A percentile compares a stretch with the other conserved stretches of the same genome.
Evolutionary conservation across 2,797 vertebrate species (phyloP).

Genomic region (Moxostoma hubbsi): DNA sequence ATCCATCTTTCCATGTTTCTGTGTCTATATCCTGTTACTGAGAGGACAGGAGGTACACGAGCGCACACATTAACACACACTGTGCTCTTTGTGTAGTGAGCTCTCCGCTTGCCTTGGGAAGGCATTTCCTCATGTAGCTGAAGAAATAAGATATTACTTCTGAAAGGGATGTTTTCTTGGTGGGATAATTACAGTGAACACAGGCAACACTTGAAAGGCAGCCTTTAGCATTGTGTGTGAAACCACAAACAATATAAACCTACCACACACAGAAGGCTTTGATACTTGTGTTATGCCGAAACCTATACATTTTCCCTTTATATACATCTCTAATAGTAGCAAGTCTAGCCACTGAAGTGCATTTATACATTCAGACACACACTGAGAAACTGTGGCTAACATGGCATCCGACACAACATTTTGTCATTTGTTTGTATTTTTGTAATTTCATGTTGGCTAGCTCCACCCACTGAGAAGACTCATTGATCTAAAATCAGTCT

Average conservation of each 20-base stretch:
- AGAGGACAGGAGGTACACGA: slow-evolving; percentile 32
- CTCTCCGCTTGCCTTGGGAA: slow-evolving; percentile 46
- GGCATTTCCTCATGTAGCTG: slow-evolving; percentile 53
- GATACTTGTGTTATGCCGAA: slow-evolving; percentile 19
- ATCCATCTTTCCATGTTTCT: slow-evolving; percentile 26
- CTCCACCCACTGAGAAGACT: slow-evolving; percentile 29
- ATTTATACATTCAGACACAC: too few species aligned
- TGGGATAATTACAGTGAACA: slow-evolving; percentile 66
- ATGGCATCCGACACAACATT: too few species aligned
- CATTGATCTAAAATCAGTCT: not conserved
- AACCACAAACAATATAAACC: slow-evolving; percentile 13
- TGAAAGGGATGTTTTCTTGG: slow-evolving; percentile 77
- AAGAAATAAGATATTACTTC: slow-evolving; percentile 77
- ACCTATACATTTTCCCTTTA: not conserved
- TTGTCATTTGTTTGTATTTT: not conserved
- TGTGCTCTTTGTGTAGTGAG: slow-evolving; percentile 55
- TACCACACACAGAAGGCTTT: not conserved
- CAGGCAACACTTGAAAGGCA: slow-evolving; percentile 70
- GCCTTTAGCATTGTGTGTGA: slow-evolving; percentile 67
- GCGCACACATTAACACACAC: slow-evolving; percentile 42
- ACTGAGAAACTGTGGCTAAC: too few species aligned
- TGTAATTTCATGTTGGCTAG: not conserved
- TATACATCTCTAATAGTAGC: not conserved
- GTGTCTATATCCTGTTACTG: slow-evolving; percentile 45
- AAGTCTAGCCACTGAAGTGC: too few species aligned